Conservation (phyloP, 2,888 invertebrate genomes). For the Synanthedon andrenaeformis region DNA sequence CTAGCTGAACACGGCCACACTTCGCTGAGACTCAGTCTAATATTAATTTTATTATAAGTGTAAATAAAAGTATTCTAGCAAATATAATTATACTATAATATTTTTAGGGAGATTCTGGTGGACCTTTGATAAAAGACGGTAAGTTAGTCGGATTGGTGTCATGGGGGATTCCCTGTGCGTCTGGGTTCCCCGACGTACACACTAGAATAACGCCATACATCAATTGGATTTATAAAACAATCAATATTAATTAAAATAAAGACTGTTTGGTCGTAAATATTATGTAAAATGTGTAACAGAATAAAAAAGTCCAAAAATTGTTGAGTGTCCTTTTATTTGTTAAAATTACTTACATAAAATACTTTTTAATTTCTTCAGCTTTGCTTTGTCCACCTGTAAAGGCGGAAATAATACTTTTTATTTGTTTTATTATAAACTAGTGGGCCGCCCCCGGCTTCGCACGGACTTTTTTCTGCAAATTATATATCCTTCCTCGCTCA, state of each 20-base stretch:
- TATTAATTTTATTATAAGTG: too few relatives aligned
- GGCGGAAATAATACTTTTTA: too few relatives aligned
- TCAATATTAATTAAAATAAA: slow-evolving; percentile 7
- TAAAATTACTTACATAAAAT: neutral
- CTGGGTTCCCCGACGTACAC: slow-evolving; percentile 61
- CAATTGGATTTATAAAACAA: slow-evolving; percentile 34
- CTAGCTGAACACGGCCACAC: too few relatives aligned
- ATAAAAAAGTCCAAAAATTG: too few relatives aligned
- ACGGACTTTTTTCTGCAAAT: too few relatives aligned
- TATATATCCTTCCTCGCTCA: too few relatives aligned
- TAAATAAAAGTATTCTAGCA: too few relatives aligned
- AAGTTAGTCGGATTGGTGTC: slow-evolving; percentile 52
- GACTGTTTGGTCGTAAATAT: slow-evolving; percentile 3
- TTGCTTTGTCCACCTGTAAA: neutral
- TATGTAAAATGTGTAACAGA: too few relatives aligned
- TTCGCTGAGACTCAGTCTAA: too few relatives aligned
- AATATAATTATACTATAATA: neutral
- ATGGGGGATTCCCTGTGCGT: slow-evolving; percentile 62
- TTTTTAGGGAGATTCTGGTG: slow-evolving; percentile 60
- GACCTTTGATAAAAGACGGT: slow-evolving; percentile 39
- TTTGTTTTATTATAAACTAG: too few relatives aligned
- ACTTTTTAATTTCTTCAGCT: neutral
- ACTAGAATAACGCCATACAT: slow-evolving; percentile 44
- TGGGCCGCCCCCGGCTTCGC: too few relatives aligned
- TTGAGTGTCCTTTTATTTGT: neutral